Evolutionary conservation across 2,797 vertebrate genomes (phyloP).

Genomic region (Tragelaphus eurycerus): DNA sequence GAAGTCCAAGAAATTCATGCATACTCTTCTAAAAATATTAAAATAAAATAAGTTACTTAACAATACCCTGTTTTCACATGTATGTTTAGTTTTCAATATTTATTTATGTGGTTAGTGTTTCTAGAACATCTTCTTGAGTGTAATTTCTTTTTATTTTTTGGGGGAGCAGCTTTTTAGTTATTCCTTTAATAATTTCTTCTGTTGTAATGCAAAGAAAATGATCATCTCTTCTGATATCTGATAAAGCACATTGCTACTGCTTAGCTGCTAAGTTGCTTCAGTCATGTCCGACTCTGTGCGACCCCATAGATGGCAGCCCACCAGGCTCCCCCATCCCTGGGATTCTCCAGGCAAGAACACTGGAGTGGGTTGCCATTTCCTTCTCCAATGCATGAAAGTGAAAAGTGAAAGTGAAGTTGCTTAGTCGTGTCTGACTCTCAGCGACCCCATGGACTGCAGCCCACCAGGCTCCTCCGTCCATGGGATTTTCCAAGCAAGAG

Average conservation of each 20-base stretch:
- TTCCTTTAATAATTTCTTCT: neutral
- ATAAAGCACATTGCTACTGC: neutral
- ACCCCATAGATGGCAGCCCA: too few relatives aligned
- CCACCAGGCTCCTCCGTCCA: too few relatives aligned
- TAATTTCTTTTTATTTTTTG: neutral
- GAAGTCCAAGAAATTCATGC: neutral
- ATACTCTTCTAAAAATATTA: neutral
- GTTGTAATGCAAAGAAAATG: neutral
- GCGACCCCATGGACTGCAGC: too few relatives aligned
- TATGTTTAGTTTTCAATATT: neutral
- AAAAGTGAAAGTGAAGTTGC: too few relatives aligned
- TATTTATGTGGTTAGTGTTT: neutral
- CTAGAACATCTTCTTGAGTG: neutral
- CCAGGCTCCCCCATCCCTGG: too few relatives aligned
- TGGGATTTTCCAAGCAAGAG: too few relatives aligned
- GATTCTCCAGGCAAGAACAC: too few relatives aligned
- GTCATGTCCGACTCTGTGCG: too few relatives aligned
- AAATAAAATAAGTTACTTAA: constrained; percentile 17
- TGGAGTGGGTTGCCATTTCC: too few relatives aligned
- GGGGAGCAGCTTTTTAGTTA: neutral
- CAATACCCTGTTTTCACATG: neutral
- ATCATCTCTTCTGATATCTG: neutral
- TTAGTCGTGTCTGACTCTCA: too few relatives aligned
- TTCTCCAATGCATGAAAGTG: too few relatives aligned
- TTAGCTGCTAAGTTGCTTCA: too few relatives aligned